Evolutionary conservation across 2,113 vertebrate genomes (phyloP).

Genomic region (Oreotrochilus melanogaster): DNA sequence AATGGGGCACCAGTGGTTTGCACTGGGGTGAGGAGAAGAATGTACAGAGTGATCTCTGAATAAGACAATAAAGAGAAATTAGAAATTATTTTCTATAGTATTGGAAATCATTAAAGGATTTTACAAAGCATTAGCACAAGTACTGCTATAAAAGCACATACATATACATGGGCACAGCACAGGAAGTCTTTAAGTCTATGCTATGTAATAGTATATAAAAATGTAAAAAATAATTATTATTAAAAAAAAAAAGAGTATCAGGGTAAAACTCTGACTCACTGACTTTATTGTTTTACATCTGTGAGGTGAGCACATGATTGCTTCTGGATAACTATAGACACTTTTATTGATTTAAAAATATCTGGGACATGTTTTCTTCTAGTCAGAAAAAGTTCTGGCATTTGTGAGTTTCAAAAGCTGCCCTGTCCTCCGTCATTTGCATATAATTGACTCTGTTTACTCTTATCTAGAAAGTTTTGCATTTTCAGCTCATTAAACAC

Average conservation of each 20-base stretch:
- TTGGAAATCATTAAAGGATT: neutral
- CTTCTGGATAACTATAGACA: neutral
- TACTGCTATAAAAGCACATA: neutral
- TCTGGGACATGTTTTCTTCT: neutral
- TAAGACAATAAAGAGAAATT: neutral
- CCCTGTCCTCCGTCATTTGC: neutral
- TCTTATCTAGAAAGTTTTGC: neutral
- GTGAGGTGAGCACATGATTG: neutral
- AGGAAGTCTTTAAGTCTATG: constrained; percentile 3
- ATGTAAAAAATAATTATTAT: constrained; percentile 20
- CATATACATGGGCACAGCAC: neutral
- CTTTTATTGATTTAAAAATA: neutral
- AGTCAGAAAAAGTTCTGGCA: neutral
- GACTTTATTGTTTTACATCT: neutral
- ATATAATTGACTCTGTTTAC: neutral
- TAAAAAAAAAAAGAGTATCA: neutral
- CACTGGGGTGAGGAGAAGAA: neutral
- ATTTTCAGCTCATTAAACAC: neutral
- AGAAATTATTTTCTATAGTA: neutral
- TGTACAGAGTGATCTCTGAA: neutral
- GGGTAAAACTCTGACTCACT: neutral
- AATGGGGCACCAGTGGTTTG: neutral
- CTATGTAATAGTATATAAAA: constrained; percentile 11
- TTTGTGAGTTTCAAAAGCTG: neutral
- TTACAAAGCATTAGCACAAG: neutral